Conservation (phyloP, 2,797 vertebrate genomes). For the Dendrocincla tyrannina region DNA sequence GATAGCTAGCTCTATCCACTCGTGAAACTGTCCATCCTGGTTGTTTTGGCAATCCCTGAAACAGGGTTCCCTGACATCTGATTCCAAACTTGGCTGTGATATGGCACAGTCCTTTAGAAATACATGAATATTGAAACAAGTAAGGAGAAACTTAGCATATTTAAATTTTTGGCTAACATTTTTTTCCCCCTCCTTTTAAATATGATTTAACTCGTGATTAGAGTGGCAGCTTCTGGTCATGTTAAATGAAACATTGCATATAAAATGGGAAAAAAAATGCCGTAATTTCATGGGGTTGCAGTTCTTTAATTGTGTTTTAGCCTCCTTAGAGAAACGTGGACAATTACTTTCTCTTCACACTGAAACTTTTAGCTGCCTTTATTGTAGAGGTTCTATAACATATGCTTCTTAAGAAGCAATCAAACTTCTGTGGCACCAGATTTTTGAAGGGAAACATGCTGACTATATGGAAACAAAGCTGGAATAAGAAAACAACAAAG, state of each 20-base stretch:
- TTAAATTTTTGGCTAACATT: not conserved
- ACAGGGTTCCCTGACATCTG: too few species aligned
- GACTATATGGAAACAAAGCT: not conserved
- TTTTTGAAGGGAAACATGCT: not conserved
- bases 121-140: not conserved
- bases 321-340: not conserved
- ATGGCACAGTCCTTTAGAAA: not conserved
- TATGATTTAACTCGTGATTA: not conserved
- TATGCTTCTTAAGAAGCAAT: not conserved
- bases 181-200: fast-evolving
- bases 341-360: not conserved
- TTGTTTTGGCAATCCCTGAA: too few species aligned
- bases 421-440: not conserved
- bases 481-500: not conserved
- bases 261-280: not conserved
- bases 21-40: too few species aligned
- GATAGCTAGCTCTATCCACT: too few species aligned
- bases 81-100: not conserved
- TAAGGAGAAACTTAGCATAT: not conserved
- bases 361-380: not conserved
- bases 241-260: not conserved
- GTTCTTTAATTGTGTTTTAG: not conserved
- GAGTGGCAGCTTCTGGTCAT: not conserved
- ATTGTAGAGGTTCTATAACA: not conserved
- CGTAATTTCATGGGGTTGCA: not conserved